Base-by-base conservation (phyloP, 1,140 invertebrate species). In the Ridgeia piscesae region DNA sequence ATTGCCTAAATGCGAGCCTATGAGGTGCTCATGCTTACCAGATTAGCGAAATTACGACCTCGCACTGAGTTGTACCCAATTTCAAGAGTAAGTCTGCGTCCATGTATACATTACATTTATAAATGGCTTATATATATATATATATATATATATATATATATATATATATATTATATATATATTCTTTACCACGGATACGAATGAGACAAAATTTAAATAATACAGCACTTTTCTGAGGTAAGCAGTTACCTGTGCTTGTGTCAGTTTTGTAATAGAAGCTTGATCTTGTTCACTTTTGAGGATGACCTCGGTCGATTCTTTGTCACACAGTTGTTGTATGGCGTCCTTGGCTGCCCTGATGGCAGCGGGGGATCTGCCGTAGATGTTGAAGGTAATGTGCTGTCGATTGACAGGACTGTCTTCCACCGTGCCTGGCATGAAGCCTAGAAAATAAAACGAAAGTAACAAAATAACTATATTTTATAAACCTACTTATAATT, bases 381-480 rank as follows among this genome's bases (percentile, higher is more conserved):
- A 34, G 27, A 42, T 42, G 11, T 90, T 34, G 95, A 17, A 95
- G 58, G 21, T 27, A 77, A 6, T 93, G 89, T 77, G 27, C 58
- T 77, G 58, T 77, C 58, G 58, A 77, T 4, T 77, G 27, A 31
- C 17, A 77, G 2, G 58, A 77, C 58, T 77, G 11, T 77, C 8
- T 77, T 77, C 42, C 11, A 11, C 42, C 4, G 11, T 11, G 42
- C 42, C 6, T 77, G 58, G 14, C 58, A 77, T 21, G 27, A 4
- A 9, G 27, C 27, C 58, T 77, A 42, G 42, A 42, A 9, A 27
- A 21, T 21, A 21, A 77, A 77, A 31, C 58, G 27, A 21, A 42
- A 4, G 11, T 77, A 9, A 77, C 11, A 9, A 21, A 77, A 4
- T 77, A 77, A 77, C 27, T 77, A 77, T 77, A 77, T 77, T 27